These are phyloP conservation scores for Vesta saturnalis DNA, from an alignment of 2,888 invertebrate genomes.

Conservation along the genomic window DNA sequence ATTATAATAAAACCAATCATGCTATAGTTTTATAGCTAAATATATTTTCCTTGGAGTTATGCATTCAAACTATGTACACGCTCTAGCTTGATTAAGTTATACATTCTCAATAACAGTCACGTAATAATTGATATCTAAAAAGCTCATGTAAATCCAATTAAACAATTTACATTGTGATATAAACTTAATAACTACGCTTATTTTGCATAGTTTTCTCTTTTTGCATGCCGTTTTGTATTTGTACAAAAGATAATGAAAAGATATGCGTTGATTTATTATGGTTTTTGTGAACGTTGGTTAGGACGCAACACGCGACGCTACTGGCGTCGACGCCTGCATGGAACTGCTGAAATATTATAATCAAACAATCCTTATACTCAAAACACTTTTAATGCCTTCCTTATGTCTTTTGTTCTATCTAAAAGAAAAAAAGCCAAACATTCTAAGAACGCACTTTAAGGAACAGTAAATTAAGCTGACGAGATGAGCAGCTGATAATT, in stretches of 20 bases:
- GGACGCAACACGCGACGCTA: constrained; percentile 45
- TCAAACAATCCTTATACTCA: constrained; percentile 12
- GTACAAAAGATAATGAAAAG: constrained; percentile 43
- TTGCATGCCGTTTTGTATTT: constrained; percentile 37
- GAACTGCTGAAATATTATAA: constrained; percentile 22
- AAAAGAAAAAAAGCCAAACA: background rate
- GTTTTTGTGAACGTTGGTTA: constrained; percentile 37
- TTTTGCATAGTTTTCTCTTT: constrained; percentile 37
- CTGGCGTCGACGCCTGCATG: constrained; percentile 25
- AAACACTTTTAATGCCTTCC: constrained; percentile 6
- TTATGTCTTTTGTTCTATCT: constrained; percentile 1
- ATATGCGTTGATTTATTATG: constrained; percentile 48
- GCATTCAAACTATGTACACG: background rate
- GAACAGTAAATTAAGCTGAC: background rate
- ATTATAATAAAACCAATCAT: background rate
- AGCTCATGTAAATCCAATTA: constrained; percentile 58
- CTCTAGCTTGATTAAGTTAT: constrained; percentile 39
- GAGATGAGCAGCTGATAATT: constrained; percentile 14
- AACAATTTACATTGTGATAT: constrained; percentile 58
- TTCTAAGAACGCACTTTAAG: background rate
- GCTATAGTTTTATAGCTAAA: no score
- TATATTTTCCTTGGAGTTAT: background rate
- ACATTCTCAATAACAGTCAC: constrained; percentile 54
- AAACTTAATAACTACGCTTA: constrained; percentile 49
- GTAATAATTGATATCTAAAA: constrained; percentile 55